These are phyloP conservation scores for Halcyon chelicuti DNA, from an alignment of 2,797 vertebrate genomes.

Conservation along the genomic window DNA sequence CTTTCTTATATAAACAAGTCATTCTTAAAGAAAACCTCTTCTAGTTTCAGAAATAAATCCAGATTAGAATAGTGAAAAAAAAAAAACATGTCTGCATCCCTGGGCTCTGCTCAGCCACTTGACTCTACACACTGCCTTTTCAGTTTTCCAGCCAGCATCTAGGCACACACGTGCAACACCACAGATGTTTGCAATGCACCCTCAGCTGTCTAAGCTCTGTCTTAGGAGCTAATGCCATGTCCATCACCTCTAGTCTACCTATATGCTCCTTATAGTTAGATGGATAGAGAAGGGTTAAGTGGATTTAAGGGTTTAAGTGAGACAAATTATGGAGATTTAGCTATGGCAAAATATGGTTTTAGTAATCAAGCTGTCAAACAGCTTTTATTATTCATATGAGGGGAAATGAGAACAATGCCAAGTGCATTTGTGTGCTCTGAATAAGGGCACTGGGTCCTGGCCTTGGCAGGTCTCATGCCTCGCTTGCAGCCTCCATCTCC, in stretches of 20 bases:
- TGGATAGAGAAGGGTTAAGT: neutral
- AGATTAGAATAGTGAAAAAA: neutral
- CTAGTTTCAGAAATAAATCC: neutral
- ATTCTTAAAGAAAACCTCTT: neutral
- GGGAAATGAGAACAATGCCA: constrained; percentile 28
- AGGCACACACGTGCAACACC: neutral
- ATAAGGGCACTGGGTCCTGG: neutral
- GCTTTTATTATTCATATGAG: constrained; percentile 1
- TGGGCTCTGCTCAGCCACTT: neutral
- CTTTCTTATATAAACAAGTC: neutral
- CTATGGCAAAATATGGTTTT: neutral
- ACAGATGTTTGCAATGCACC: neutral
- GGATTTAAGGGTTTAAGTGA: neutral
- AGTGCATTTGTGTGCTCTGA: neutral
- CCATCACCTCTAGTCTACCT: neutral
- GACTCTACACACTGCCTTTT: neutral
- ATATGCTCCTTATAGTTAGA: neutral
- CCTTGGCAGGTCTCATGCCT: neutral
- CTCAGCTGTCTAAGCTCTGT: neutral
- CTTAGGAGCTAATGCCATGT: neutral
- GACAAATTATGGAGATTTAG: neutral
- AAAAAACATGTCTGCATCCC: neutral
- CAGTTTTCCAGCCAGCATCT: neutral
- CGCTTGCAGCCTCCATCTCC: neutral
- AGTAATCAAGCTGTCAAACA: neutral